Percentiles rank a stretch among this genome's conserved stretches.
Conservation (phyloP, 2,888 invertebrate genomes). For the Tiliacea aurago region DNA sequence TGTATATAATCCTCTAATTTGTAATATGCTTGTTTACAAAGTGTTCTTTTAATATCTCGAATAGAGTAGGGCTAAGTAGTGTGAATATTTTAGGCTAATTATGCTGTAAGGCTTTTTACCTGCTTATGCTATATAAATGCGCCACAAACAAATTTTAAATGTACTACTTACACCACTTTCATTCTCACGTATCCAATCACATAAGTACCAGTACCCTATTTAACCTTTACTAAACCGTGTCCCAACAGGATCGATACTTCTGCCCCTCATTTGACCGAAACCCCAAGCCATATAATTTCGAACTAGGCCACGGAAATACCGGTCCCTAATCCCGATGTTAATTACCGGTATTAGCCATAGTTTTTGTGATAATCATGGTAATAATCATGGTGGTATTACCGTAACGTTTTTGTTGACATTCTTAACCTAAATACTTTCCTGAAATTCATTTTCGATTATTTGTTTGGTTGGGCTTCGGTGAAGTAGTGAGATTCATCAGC, state of each 20-base stretch:
- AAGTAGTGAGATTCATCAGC: not conserved
- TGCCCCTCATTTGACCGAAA: slow-evolving; percentile 18
- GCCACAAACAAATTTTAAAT: not conserved
- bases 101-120: too few relatives aligned
- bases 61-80: too few relatives aligned
- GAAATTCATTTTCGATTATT: not conserved
- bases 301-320: slow-evolving; percentile 49
- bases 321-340: slow-evolving; percentile 30
- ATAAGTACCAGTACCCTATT: slow-evolving; percentile 14
- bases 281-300: slow-evolving; percentile 24
- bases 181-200: slow-evolving; percentile 9
- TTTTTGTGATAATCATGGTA: slow-evolving; percentile 27
- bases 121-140: too few relatives aligned
- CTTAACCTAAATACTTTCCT: slow-evolving; percentile 7
- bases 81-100: too few relatives aligned
- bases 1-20: too few relatives aligned
- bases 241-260: slow-evolving; percentile 28
- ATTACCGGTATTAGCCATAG: slow-evolving; percentile 35
- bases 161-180: not conserved
- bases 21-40: too few relatives aligned
- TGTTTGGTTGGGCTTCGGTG: not conserved
- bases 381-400: slow-evolving; percentile 21
- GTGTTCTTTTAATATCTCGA: too few relatives aligned
- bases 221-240: slow-evolving; percentile 20
- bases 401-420: not conserved